Evolutionary conservation across 2,888 invertebrate species (phyloP).

Genomic region (Drosophila stalkeri): DNA sequence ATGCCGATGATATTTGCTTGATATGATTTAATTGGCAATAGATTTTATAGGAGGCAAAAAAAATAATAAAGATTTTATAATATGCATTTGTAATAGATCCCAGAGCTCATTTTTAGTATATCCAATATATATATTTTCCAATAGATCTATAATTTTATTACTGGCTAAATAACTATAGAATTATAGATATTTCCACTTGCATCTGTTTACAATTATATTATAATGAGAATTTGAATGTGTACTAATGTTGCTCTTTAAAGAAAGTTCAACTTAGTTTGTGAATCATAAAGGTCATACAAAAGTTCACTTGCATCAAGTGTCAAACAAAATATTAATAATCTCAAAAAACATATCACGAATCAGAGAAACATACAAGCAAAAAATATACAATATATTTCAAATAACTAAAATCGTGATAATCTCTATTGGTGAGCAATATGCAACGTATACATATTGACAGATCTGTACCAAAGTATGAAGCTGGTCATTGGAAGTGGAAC

Average conservation of each 20-base stretch:
- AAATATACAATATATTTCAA: neutral
- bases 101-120: too few relatives aligned
- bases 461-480: neutral
- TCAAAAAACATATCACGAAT: conserved; percentile 7
- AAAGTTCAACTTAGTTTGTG: neutral
- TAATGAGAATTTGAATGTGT: neutral
- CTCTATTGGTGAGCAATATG: neutral
- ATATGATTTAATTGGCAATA: neutral
- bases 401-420: neutral
- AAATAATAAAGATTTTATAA: too few relatives aligned
- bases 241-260: neutral
- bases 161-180: neutral
- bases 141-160: neutral
- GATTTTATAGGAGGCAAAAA: neutral
- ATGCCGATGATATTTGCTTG: too few relatives aligned
- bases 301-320: neutral
- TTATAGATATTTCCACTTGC: neutral
- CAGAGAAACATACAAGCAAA: neutral
- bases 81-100: too few relatives aligned
- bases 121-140: too few relatives aligned
- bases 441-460: neutral
- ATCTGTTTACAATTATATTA: neutral
- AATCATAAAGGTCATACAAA: neutral
- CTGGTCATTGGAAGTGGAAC: neutral
- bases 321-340: neutral